Evolutionary conservation across 1,140 invertebrate genomes (phyloP).

Genomic region (Drosophila chauvacae): DNA sequence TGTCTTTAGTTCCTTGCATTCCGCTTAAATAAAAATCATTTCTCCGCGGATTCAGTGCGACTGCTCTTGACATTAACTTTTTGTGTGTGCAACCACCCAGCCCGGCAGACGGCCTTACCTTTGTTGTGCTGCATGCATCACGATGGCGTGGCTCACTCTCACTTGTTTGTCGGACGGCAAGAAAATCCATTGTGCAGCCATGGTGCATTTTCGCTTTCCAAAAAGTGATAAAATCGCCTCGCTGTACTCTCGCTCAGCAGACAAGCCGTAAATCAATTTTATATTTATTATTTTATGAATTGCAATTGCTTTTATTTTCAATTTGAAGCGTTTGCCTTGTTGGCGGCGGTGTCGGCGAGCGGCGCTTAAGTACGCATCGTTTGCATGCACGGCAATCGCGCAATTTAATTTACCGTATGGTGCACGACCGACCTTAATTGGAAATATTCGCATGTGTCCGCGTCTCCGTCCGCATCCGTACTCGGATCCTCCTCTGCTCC

Average conservation of each 20-base stretch:
- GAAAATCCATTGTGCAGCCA: constrained; percentile 54
- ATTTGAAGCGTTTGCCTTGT: constrained; percentile 46
- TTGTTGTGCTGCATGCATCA: constrained; percentile 26
- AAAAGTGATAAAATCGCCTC: constrained; percentile 5
- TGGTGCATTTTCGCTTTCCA: constrained; percentile 68
- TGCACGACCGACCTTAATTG: constrained; percentile 49
- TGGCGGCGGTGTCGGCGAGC: constrained; percentile 28
- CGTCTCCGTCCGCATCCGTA: constrained; percentile 8
- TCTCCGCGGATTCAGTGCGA: constrained; percentile 62
- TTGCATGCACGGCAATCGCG: constrained; percentile 62
- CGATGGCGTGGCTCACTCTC: constrained; percentile 41
- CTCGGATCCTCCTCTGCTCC: background rate
- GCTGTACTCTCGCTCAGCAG: constrained; percentile 28
- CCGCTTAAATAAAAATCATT: constrained; percentile 76
- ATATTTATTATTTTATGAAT: constrained; percentile 83
- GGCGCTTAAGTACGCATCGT: constrained; percentile 74
- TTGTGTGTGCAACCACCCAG: constrained; percentile 24
- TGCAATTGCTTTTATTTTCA: constrained; percentile 69
- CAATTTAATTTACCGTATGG: constrained; percentile 78
- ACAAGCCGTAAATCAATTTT: constrained; percentile 80
- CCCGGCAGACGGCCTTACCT: constrained; percentile 6
- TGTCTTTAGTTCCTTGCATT: constrained; percentile 12
- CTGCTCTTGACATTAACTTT: constrained; percentile 69
- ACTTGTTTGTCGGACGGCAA: constrained; percentile 54
- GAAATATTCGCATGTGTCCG: constrained; percentile 44